Percentiles rank a stretch among this genome's conserved stretches.
Evolutionary conservation across 1,140 invertebrate species (phyloP).

Genomic region (Rhagoletis pomonella): DNA sequence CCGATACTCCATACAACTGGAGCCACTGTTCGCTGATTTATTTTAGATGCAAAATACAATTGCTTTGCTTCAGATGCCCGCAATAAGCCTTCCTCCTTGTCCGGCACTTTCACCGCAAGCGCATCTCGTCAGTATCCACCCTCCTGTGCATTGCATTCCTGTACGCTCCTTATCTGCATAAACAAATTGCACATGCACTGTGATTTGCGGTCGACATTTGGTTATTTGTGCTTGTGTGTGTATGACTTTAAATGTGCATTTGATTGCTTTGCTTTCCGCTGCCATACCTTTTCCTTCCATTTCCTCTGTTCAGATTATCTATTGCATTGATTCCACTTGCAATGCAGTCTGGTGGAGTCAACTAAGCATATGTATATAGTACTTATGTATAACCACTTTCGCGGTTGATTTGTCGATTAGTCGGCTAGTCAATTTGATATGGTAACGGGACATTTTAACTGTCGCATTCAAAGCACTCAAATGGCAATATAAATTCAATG

Average conservation of each 20-base stretch:
- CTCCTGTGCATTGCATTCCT: too few relatives aligned
- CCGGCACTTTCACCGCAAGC: too few relatives aligned
- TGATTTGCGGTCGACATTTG: neutral
- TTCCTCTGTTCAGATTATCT: too few relatives aligned
- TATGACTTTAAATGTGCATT: slow-evolving; percentile 21
- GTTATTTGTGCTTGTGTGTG: neutral
- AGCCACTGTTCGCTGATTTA: too few relatives aligned
- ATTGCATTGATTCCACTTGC: too few relatives aligned
- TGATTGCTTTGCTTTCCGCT: neutral
- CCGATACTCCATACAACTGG: too few relatives aligned
- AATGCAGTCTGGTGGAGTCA: neutral
- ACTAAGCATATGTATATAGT: neutral
- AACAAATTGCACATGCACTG: neutral
- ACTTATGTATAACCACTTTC: neutral
- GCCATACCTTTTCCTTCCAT: too few relatives aligned
- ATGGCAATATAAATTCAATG: slow-evolving; percentile 9
- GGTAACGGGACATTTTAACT: neutral
- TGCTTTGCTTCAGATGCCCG: too few relatives aligned
- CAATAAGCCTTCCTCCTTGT: too few relatives aligned
- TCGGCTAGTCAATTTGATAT: neutral
- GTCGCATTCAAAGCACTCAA: slow-evolving; percentile 20
- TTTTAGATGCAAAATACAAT: too few relatives aligned
- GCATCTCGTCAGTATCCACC: too few relatives aligned
- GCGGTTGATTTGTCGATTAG: slow-evolving; percentile 30
- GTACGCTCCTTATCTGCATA: neutral